Base-by-base conservation (phyloP, 2,888 invertebrate species). In the Drosophila pegasa region DNA sequence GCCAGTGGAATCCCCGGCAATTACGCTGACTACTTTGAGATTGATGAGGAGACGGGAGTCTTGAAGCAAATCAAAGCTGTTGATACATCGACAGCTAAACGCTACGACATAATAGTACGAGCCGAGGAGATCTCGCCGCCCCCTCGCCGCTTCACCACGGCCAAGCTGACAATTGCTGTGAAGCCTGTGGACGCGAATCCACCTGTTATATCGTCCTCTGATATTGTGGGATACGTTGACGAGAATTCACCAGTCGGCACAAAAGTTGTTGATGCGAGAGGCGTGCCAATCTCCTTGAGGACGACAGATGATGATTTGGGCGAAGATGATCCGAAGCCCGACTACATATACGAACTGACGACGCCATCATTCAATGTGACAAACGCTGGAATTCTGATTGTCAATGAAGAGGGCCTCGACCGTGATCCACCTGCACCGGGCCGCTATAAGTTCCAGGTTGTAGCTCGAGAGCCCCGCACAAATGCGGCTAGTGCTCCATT, bases 241-340 rank as follows among this genome's bases (percentile, higher is more conserved):
- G 97, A 98, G 91, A 97, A 97, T 90, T 96, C 97, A 0, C 95
- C 96, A 0, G 94, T 96, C 54, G 97, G 97, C n/a, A 97, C 97
- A 3, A 94, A 94, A 88, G 96, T 98, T 3, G 90, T 96, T 55
- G 96, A 96, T 86, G 89, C 90, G 0, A 92, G 93, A 12, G 95
- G 95, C 25, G 93, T 93, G 31, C 95, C 97, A 0, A 94, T 98
- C 38, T 93, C 93, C 14, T 94, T 98, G 51, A 94, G 94, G 10
- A 97, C 98, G 9, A 94, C 95, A 6, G 98, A 98, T 92, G 95
- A 95, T 33, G 98, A 98, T 93, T 93, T 97, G 93, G 97, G 95
- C 0, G 95, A 95, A 0, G 95, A 95, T 50, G 97, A 97, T 93
- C 94, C 95, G 4, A 94, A 96, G 79, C 97, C 97, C 1, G 93